Percentiles rank a stretch among this genome's conserved stretches.
Conservation (phyloP, 2,797 vertebrate species). For the Melanotaenia pygmaea region DNA sequence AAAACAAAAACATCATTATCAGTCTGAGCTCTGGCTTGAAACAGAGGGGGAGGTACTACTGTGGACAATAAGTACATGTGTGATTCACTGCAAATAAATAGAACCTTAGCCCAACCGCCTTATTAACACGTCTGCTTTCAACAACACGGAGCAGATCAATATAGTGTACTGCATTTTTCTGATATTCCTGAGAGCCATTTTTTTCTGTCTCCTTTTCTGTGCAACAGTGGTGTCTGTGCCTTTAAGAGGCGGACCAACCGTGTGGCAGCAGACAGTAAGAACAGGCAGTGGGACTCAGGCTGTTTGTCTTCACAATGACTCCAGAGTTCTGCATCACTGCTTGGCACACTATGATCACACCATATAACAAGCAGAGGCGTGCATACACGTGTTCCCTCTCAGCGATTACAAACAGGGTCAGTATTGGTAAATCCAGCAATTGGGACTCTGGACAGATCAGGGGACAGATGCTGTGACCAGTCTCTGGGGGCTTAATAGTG, state of each 20-base stretch:
- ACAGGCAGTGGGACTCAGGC: conserved; percentile 74
- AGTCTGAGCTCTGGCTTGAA: conserved; percentile 69
- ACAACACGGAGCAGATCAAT: conserved; percentile 48
- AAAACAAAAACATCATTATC: conserved; percentile 82
- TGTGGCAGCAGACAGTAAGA: conserved; percentile 78
- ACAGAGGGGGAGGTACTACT: conserved; percentile 56
- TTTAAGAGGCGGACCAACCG: conserved; percentile 85
- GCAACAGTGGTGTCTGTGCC: conserved; percentile 65
- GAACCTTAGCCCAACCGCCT: conserved; percentile 31
- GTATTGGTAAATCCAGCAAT: conserved; percentile 38
- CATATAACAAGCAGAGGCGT: conserved; percentile 34
- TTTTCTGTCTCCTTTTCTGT: conserved; percentile 61
- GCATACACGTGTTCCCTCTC: conserved; percentile 27
- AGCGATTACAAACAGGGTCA: conserved; percentile 35
- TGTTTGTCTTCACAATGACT: conserved; percentile 86
- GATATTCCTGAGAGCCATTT: conserved; percentile 65
- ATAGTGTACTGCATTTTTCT: conserved; percentile 22
- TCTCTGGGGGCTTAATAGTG: conserved; percentile 66
- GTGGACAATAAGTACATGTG: conserved; percentile 43
- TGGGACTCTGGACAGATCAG: conserved; percentile 62
- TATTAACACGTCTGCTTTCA: conserved; percentile 35
- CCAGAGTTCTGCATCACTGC: conserved; percentile 79
- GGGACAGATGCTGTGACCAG: conserved; percentile 64
- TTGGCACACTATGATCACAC: conserved; percentile 54
- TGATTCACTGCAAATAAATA: conserved; percentile 43